Evolutionary conservation across 2,888 invertebrate species (phyloP).

Genomic region (Mactromeris polynyma): DNA sequence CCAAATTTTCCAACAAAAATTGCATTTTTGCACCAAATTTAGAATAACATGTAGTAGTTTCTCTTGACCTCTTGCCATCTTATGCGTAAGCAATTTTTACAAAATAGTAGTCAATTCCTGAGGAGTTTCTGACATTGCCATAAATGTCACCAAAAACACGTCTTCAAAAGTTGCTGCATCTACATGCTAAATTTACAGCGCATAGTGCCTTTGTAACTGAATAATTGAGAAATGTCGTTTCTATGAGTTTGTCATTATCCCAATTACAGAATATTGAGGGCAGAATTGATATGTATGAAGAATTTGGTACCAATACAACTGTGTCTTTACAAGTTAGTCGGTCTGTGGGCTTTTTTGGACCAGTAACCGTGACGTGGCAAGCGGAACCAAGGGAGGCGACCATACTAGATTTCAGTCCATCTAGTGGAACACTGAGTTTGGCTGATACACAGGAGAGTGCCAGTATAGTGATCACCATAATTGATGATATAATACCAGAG

Average conservation of each 20-base stretch:
- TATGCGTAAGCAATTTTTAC: too few species aligned
- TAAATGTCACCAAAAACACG: too few species aligned
- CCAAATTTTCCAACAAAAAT: too few species aligned
- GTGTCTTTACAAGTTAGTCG: constrained; percentile 79
- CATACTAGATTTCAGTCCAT: constrained; percentile 80
- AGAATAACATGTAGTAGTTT: too few species aligned
- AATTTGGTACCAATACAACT: constrained; percentile 77
- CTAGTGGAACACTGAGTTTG: constrained; percentile 82
- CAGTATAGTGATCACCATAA: constrained; percentile 79
- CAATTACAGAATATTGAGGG: constrained; percentile 83
- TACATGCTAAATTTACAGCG: too few species aligned
- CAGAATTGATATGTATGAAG: constrained; percentile 84
- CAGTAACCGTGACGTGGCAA: constrained; percentile 83
- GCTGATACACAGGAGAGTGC: constrained; percentile 77
- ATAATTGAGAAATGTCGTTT: too few species aligned
- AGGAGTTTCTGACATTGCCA: too few species aligned
- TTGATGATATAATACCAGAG: constrained; percentile 84
- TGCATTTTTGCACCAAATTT: too few species aligned
- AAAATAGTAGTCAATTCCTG: too few species aligned
- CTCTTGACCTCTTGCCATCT: too few species aligned
- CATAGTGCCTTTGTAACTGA: too few species aligned
- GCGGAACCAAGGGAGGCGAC: constrained; percentile 81
- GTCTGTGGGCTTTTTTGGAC: constrained; percentile 81
- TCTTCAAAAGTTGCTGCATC: too few species aligned
- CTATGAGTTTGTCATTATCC: constrained; percentile 7